phyloP scores from a whole-genome alignment of 2,797 vertebrate species.

The Hoplostethus atlanticus region DNA sequence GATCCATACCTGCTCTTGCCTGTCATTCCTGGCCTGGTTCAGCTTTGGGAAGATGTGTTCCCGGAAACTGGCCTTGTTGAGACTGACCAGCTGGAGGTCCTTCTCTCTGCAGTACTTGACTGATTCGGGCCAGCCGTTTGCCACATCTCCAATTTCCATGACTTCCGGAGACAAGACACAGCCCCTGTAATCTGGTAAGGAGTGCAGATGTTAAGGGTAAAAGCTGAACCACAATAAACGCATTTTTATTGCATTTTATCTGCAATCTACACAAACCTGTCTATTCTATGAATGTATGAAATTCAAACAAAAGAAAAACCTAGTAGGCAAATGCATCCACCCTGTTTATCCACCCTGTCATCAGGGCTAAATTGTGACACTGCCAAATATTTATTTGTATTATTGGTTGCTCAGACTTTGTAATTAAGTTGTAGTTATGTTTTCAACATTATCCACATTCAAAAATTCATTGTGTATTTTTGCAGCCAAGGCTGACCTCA shows the following conservation, averaged over 20 bases:
- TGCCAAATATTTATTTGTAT: too few species aligned
- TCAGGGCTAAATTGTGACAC: too few species aligned
- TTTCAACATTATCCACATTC: too few species aligned
- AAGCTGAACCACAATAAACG: not conserved
- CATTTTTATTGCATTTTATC: not conserved
- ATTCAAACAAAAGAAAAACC: too few species aligned
- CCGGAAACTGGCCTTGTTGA: not conserved
- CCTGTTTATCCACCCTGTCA: too few species aligned
- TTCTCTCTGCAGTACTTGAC: slow-evolving; percentile 39
- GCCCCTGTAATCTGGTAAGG: slow-evolving; percentile 69
- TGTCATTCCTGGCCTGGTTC: rapidly evolving
- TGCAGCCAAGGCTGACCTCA: too few species aligned
- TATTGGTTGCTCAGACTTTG: too few species aligned
- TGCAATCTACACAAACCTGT: too few species aligned
- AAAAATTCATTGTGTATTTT: too few species aligned
- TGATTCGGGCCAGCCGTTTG: slow-evolving; percentile 65
- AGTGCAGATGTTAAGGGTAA: not conserved
- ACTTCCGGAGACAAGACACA: slow-evolving; percentile 54
- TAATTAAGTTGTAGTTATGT: too few species aligned
- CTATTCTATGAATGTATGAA: too few species aligned
- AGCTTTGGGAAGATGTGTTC: slow-evolving; percentile 4
- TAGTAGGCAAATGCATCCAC: too few species aligned
- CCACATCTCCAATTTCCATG: not conserved
- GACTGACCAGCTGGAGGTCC: slow-evolving; percentile 46
- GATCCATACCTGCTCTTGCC: slow-evolving; percentile 68